A percentile compares a stretch with the other conserved stretches of the same genome.
phyloP scores from a whole-genome alignment of 2,797 vertebrate genomes.

The Cryptoblepharus egeriae region DNA sequence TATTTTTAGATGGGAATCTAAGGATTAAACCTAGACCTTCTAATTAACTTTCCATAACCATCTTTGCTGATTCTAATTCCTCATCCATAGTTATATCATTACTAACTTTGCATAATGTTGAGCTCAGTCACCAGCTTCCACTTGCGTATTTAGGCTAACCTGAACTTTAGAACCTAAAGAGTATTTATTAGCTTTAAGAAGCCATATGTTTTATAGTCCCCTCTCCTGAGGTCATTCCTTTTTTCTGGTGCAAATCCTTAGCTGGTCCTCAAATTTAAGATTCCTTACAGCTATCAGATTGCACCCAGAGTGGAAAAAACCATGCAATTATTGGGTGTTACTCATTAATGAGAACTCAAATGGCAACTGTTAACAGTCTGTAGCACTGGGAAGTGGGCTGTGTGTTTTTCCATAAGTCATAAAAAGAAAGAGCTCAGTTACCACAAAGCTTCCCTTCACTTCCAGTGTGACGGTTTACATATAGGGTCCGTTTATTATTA shows the following conservation, averaged over 20 bases:
- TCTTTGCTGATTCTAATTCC: not conserved
- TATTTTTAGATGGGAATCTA: too few relatives aligned
- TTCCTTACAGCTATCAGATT: slow-evolving; percentile 48
- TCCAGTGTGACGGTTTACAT: slow-evolving; percentile 60
- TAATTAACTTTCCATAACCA: slow-evolving; percentile 3
- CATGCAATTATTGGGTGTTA: slow-evolving; percentile 68
- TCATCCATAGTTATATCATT: slow-evolving; percentile 17
- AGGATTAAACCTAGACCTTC: slow-evolving; percentile 3
- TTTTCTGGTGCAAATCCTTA: slow-evolving; percentile 46
- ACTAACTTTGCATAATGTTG: slow-evolving; percentile 10
- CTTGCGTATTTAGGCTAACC: slow-evolving; percentile 43
- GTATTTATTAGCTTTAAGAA: slow-evolving; percentile 57
- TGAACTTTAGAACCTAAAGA: slow-evolving; percentile 55
- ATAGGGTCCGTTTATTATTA: slow-evolving; percentile 64
- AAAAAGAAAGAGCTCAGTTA: slow-evolving; percentile 62
- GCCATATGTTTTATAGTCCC: slow-evolving; percentile 58
- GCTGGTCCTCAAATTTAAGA: slow-evolving; percentile 54
- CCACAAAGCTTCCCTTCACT: slow-evolving; percentile 55
- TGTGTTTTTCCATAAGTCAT: slow-evolving; percentile 45
- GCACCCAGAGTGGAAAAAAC: slow-evolving; percentile 64
- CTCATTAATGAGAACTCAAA: slow-evolving; percentile 65
- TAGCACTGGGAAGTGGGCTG: slow-evolving; percentile 48
- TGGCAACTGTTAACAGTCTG: slow-evolving; percentile 62
- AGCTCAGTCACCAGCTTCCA: slow-evolving; percentile 37
- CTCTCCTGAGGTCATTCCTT: slow-evolving; percentile 52